Evolutionary conservation across 1,140 invertebrate genomes (phyloP).

Genomic region (Anastatus disparis): DNA sequence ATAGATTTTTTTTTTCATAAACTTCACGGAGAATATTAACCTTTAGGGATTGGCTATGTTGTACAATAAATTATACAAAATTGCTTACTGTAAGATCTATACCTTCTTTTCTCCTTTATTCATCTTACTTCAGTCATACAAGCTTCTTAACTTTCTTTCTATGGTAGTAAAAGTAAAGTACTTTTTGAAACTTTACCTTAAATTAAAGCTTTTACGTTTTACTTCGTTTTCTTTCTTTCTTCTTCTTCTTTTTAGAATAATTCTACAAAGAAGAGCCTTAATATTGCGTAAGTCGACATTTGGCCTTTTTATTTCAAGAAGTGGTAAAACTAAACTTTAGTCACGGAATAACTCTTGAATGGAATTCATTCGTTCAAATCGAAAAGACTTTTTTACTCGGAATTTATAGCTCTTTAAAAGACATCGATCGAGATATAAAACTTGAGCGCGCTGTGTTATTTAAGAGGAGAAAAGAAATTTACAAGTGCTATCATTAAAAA

Average conservation of each 20-base stretch:
- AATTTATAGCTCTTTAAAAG: slow-evolving; percentile 13
- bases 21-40: no score
- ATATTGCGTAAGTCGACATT: slow-evolving; percentile 17
- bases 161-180: not conserved
- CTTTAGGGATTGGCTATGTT: no score
- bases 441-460: not conserved
- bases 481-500: not conserved
- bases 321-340: slow-evolving; percentile 4
- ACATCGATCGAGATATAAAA: not conserved
- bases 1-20: no score
- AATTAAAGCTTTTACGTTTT: slow-evolving; percentile 18
- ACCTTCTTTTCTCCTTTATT: not conserved
- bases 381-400: slow-evolving; percentile 4
- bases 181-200: not conserved
- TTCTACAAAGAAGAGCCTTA: slow-evolving; percentile 1
- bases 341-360: slow-evolving; percentile 10
- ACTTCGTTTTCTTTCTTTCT: no score
- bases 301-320: no score
- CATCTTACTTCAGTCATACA: not conserved
- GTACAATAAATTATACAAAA: no score
- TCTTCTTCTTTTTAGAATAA: slow-evolving; percentile 22
- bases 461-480: not conserved
- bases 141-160: slow-evolving; percentile 1
- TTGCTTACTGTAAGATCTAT: no score
- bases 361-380: slow-evolving; percentile 6